Percentiles rank a stretch among this genome's conserved stretches.
These are phyloP conservation scores for Salarias fasciatus DNA, from an alignment of 2,797 vertebrate species.

Conservation along the genomic window DNA sequence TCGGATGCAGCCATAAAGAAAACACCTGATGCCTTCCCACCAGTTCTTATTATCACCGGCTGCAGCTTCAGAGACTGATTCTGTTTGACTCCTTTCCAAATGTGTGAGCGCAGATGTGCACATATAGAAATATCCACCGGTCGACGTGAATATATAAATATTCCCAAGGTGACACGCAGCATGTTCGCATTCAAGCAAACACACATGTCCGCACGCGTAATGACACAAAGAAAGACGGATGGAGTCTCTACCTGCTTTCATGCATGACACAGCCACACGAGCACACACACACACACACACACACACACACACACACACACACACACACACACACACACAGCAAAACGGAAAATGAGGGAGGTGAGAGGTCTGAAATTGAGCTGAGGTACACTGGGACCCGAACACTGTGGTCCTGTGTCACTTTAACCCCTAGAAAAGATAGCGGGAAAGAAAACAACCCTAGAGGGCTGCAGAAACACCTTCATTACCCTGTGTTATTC, in stretches of 20 bases:
- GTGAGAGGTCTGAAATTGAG: constrained; percentile 68
- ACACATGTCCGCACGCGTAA: not conserved
- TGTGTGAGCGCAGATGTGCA: not conserved
- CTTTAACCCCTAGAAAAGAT: constrained; percentile 58
- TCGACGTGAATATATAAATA: not conserved
- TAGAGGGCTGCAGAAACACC: constrained; percentile 44
- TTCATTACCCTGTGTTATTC: constrained; percentile 51
- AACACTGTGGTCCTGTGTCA: constrained; percentile 63
- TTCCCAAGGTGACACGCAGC: not conserved
- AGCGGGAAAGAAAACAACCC: constrained; percentile 48
- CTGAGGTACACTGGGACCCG: constrained; percentile 50
- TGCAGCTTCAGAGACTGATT: constrained; percentile 37
- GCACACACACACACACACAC: no score
- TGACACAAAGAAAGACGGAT: not conserved
- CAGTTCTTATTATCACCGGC: constrained; percentile 41
- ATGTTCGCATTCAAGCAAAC: constrained; percentile 1
- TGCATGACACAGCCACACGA: constrained; percentile 17
- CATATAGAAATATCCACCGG: not conserved
- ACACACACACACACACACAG: constrained; percentile 26
- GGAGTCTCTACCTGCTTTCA: not conserved
- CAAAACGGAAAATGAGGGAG: constrained; percentile 45
- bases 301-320: no score
- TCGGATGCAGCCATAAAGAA: constrained; percentile 17
- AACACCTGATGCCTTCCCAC: constrained; percentile 48
- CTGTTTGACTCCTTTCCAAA: constrained; percentile 18